These are phyloP conservation scores for Oostethus manadensis DNA, from an alignment of 2,113 vertebrate species.

Conservation along the genomic window DNA sequence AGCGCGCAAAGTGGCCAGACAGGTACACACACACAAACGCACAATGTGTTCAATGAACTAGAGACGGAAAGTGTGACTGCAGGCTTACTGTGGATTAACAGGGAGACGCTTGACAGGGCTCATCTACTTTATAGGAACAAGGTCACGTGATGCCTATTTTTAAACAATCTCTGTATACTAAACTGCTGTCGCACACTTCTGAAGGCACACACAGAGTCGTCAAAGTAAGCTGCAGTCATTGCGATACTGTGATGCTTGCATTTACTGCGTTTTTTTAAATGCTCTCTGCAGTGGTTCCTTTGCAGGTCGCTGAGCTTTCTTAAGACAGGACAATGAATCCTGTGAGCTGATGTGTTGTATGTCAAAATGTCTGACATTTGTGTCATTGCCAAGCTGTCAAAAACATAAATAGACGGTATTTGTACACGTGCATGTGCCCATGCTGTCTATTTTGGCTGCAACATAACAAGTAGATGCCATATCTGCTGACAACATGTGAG, in stretches of 20 bases:
- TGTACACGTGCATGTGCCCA: constrained; percentile 5
- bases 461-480: constrained; percentile 23
- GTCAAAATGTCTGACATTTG: constrained; percentile 35
- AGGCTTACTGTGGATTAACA: constrained; percentile 35
- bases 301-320: no score
- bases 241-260: not conserved
- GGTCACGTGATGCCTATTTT: constrained; percentile 50
- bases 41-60: constrained; percentile 10
- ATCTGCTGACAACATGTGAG: constrained; percentile 1
- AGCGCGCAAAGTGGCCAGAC: constrained; percentile 84
- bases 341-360: constrained; percentile 21
- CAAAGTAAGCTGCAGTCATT: not conserved
- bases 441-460: constrained; percentile 17
- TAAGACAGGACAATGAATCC: no score
- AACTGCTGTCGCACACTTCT: constrained; percentile 1
- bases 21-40: constrained; percentile 69
- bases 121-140: constrained; percentile 41
- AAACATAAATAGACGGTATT: constrained; percentile 45
- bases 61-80: constrained; percentile 28
- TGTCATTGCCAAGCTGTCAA: constrained; percentile 35
- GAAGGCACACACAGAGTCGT: not conserved
- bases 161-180: constrained; percentile 28
- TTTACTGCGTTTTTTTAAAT: not conserved
- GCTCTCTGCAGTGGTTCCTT: not conserved
- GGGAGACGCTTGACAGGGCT: constrained; percentile 49